Base-by-base conservation (phyloP, 2,888 invertebrate genomes). In the Dastarcus helophoroides region DNA sequence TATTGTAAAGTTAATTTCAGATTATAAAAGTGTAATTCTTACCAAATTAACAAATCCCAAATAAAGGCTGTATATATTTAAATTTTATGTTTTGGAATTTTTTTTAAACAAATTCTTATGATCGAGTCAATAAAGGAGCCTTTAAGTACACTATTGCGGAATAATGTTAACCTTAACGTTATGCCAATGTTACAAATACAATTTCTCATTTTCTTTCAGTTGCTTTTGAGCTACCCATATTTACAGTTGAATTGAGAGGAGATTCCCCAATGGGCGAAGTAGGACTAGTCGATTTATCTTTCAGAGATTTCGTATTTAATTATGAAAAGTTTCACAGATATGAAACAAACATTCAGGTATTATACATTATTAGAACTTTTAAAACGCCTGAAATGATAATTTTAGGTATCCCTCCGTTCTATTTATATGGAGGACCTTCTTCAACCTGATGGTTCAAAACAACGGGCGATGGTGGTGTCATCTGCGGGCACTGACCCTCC, bases 391-490 rank as follows among this genome's bases (percentile, higher is more conserved):
- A 19, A 25, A 26, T 9, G 21, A 15, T 4, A 9, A 19, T 29
- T 40, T 46, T 45, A 78, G 70, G 77, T 88, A 8, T 79, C 85
- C 0, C 64, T 94, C 4, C 76, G 84, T 41, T 86, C 91, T 0
- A 71, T 94, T 12, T 69, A 83, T 3, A 86, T 94, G 82, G 91
- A 93, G 58, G 93, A 94, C 62, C 67, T 93, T 3, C 71, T 84
- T 4, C 79, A 82, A 50, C 74, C 79, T 2, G 69, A 73, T 11
- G 79, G 79, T 23, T 83, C 86, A 0, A 77, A 77, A 45, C 83
- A 88, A 60, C 73, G 90, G 17, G 76, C 77, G 54, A 79, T 93
- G 71, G 83, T 93, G 57, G 74, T 81, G 38, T 28, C 31, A 1
- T 34, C 85, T 1, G 75, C 69, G 42, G 54, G 63, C 53, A 56